Evolutionary conservation across 2,888 invertebrate genomes (phyloP), one percentile per base, ranked within the genome.

Genomic region (Drosophila nr. perissopoda): DNA sequence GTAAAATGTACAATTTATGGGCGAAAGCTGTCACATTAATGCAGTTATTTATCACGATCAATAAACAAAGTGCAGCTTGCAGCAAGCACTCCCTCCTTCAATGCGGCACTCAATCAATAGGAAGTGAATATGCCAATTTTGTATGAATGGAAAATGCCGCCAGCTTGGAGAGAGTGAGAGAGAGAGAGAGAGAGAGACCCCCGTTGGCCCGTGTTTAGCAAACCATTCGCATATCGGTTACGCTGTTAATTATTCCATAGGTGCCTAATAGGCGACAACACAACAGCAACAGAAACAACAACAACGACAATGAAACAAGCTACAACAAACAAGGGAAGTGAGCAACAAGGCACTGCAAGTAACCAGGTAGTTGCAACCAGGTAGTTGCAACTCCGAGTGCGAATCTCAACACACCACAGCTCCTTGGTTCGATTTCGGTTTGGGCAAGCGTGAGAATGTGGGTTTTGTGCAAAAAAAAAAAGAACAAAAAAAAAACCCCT

Each of bases 21-120:
- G 79, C 58, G 76, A 78, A 83, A 87, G 76, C 79, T 72, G 85
- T 87, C 89, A 68, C 87, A 86, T 86, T 86, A 86, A 86, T 87
- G 82, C 85, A 89, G 87, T 89, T 89, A 89, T 86, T 86, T 86
- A 89, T 86, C 82, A 87, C 59, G 76, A 72, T 76, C 76, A 77
- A 76, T 84, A 67, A 38, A 13, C 60, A n/a, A 56, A 56, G 48
- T 64, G 73, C 71, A 63, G 72, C 69, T 76, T 69, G 45, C 74
- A 69, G 21, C 21, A 16, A 57, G 54, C 78, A 80, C 83, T 76
- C 72, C 63, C 67, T 72, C 78, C 66, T 70, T 58, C 73, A 70
- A 54, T 63, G 45, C 27, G 51, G 54, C 83, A 81, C 53, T 78
- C 66, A 67, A n/a, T 83, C 61, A 75, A 62, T 82, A 82, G 83